Conservation (phyloP, 1,140 invertebrate genomes). For the Drosophila gunungcola region DNA sequence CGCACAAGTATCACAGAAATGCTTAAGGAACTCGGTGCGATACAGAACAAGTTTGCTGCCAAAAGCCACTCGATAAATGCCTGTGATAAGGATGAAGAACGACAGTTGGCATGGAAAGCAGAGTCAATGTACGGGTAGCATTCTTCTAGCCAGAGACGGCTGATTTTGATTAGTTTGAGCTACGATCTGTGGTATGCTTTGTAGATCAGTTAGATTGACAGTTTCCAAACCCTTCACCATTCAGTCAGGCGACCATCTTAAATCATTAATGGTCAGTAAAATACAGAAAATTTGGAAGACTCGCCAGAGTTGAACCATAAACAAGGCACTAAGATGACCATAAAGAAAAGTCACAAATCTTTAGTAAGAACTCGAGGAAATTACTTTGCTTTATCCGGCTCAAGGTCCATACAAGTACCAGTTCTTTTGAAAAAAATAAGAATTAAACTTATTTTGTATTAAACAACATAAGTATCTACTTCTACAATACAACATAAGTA, state of each 20-base stretch:
- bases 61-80: conserved; percentile 47
- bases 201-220: conserved; percentile 5
- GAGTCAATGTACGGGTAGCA: conserved; percentile 34
- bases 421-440: too few relatives aligned
- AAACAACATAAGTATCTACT: too few relatives aligned
- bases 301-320: background rate
- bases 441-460: too few relatives aligned
- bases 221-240: background rate
- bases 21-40: conserved; percentile 47
- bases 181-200: background rate
- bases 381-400: background rate
- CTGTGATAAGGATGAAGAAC: conserved; percentile 53
- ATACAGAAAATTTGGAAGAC: background rate
- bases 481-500: too few relatives aligned
- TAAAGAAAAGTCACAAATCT: background rate
- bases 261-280: background rate
- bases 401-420: too few relatives aligned
- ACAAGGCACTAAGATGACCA: background rate
- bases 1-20: conserved; percentile 66
- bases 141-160: conserved; percentile 1
- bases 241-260: background rate
- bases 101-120: conserved; percentile 49
- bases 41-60: conserved; percentile 57
- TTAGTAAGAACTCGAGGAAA: background rate
- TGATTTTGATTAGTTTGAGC: conserved; percentile 23